Conservation (phyloP, 2,888 invertebrate genomes). For the Eudasyphora cyanicolor region DNA sequence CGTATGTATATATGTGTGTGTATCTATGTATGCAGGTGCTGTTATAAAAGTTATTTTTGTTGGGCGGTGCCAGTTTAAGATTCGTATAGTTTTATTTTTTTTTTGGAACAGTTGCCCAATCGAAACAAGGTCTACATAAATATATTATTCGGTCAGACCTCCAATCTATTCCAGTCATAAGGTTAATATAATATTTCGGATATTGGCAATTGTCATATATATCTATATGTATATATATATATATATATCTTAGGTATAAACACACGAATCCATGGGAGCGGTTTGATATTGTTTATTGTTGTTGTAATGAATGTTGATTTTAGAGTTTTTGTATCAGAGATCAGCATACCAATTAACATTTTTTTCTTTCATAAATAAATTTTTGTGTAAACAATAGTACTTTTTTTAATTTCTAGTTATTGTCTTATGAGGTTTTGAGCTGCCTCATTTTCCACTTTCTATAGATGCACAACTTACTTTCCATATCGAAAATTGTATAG, state of each 20-base stretch:
- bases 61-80: neutral
- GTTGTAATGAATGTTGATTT: conserved; percentile 14
- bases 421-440: conserved; percentile 49
- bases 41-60: neutral
- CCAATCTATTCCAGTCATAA: neutral
- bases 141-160: too few species aligned
- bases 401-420: conserved; percentile 60
- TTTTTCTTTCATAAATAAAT: conserved; percentile 30
- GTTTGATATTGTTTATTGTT: neutral
- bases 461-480: neutral
- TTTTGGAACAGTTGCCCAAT: neutral
- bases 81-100: conserved; percentile 5
- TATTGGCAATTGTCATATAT: too few species aligned
- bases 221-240: too few species aligned
- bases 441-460: conserved; percentile 30
- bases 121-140: neutral
- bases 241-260: neutral
- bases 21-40: neutral
- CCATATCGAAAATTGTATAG: neutral
- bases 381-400: conserved; percentile 30
- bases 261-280: neutral
- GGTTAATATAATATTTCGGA: too few species aligned
- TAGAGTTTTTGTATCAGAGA: conserved; percentile 31
- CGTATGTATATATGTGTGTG: too few species aligned
- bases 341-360: conserved; percentile 59